Percentiles rank a stretch among this genome's conserved stretches.
Evolutionary conservation across 1,140 invertebrate genomes (phyloP).

Genomic region (Leptopilina clavipes): DNA sequence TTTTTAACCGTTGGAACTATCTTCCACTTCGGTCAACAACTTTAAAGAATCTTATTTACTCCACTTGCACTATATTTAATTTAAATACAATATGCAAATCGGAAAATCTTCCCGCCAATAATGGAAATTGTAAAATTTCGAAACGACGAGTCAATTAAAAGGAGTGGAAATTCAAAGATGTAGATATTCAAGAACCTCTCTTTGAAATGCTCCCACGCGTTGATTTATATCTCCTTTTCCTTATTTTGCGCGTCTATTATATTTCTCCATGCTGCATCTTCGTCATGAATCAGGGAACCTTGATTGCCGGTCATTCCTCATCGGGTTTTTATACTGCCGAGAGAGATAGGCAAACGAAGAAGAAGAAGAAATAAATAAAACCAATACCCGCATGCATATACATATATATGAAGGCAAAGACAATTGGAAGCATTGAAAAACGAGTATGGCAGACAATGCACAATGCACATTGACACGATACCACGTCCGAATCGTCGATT

Average conservation of each 20-base stretch:
- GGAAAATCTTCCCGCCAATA: too few relatives aligned
- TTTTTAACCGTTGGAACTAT: too few relatives aligned
- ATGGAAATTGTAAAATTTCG: neutral
- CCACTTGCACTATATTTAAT: too few relatives aligned
- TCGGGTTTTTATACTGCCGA: constrained; percentile 3
- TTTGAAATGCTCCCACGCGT: neutral
- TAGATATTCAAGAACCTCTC: neutral
- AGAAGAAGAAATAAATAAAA: neutral
- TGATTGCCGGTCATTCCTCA: constrained; percentile 21
- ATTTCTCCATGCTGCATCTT: constrained; percentile 3
- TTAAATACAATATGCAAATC: neutral
- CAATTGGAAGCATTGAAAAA: constrained; percentile 17
- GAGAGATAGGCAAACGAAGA: neutral
- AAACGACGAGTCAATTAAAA: neutral
- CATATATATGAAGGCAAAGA: neutral
- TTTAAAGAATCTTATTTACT: too few relatives aligned
- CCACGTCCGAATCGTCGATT: constrained; percentile 8
- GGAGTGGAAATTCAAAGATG: neutral
- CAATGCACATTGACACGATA: constrained; percentile 22
- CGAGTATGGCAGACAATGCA: constrained; percentile 25
- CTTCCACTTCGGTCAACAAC: too few relatives aligned
- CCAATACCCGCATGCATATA: constrained; percentile 17
- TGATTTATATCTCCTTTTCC: constrained; percentile 25
- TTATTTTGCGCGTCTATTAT: constrained; percentile 21
- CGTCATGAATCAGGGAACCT: constrained; percentile 25